Evolutionary conservation across 2,113 vertebrate species (phyloP).

Genomic region (Corythornis cristatus): DNA sequence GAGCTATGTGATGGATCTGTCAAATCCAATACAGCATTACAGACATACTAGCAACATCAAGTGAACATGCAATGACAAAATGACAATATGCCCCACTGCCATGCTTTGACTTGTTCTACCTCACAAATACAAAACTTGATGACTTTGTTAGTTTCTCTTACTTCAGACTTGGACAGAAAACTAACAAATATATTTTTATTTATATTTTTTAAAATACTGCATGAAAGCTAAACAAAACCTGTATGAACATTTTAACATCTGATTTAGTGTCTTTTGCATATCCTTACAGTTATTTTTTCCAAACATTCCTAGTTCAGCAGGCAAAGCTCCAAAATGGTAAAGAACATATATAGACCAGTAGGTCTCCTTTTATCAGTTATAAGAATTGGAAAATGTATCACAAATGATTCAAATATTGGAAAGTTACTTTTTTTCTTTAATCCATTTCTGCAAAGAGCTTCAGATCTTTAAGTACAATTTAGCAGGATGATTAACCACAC

Average conservation of each 20-base stretch:
- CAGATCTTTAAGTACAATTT: conserved; percentile 17
- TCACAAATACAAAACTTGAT: background rate
- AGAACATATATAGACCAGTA: background rate
- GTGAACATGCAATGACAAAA: conserved; percentile 81
- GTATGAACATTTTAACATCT: background rate
- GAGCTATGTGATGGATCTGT: conserved; percentile 79
- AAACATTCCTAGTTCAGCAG: background rate
- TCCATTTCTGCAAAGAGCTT: conserved; percentile 23
- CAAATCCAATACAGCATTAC: conserved; percentile 62
- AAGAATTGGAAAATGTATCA: background rate
- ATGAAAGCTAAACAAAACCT: background rate
- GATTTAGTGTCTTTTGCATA: background rate
- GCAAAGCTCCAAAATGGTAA: background rate
- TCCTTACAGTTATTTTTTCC: background rate
- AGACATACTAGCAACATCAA: conserved; percentile 76
- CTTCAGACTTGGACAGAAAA: background rate
- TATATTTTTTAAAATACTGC: background rate
- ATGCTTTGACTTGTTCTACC: conserved; percentile 69
- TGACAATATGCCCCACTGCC: conserved; percentile 74
- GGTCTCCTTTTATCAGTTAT: background rate
- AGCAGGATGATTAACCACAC: background rate
- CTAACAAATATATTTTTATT: background rate
- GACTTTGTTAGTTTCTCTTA: background rate
- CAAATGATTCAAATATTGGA: background rate
- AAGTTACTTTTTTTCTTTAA: background rate